Conservation (phyloP, 2,113 vertebrate genomes). For the Nematolebias whitei region DNA sequence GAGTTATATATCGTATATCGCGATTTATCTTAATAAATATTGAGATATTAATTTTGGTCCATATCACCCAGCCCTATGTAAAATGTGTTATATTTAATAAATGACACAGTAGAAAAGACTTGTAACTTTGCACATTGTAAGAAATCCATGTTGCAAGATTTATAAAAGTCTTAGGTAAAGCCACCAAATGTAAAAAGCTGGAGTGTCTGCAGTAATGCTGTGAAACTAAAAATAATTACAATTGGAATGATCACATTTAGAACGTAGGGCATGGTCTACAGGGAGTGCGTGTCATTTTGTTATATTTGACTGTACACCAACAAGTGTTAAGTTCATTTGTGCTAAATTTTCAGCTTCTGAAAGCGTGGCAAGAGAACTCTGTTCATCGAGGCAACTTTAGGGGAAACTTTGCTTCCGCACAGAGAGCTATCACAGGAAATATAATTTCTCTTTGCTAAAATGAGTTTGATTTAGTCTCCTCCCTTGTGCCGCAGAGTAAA, state of each 20-base stretch:
- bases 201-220: slow-evolving; percentile 3
- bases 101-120: neutral
- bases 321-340: slow-evolving; percentile 3
- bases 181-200: slow-evolving; percentile 12
- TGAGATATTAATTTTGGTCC: too few relatives aligned
- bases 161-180: neutral
- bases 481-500: slow-evolving; percentile 61
- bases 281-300: slow-evolving; percentile 41
- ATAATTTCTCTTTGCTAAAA: slow-evolving; percentile 56
- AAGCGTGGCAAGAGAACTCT: slow-evolving; percentile 30
- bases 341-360: slow-evolving; percentile 27
- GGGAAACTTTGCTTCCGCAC: slow-evolving; percentile 30
- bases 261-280: slow-evolving; percentile 49
- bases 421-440: slow-evolving; percentile 48
- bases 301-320: slow-evolving; percentile 9
- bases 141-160: neutral
- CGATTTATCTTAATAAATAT: too few relatives aligned
- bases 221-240: too few relatives aligned
- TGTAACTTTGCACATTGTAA: slow-evolving; percentile 1
- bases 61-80: too few relatives aligned
- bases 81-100: slow-evolving; percentile 9
- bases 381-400: slow-evolving; percentile 28
- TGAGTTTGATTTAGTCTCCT: slow-evolving; percentile 63
- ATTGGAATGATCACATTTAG: slow-evolving; percentile 26
- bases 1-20: too few relatives aligned